These are phyloP conservation scores for Mylabris sibirica DNA, from an alignment of 2,888 invertebrate species.

Conservation along the genomic window DNA sequence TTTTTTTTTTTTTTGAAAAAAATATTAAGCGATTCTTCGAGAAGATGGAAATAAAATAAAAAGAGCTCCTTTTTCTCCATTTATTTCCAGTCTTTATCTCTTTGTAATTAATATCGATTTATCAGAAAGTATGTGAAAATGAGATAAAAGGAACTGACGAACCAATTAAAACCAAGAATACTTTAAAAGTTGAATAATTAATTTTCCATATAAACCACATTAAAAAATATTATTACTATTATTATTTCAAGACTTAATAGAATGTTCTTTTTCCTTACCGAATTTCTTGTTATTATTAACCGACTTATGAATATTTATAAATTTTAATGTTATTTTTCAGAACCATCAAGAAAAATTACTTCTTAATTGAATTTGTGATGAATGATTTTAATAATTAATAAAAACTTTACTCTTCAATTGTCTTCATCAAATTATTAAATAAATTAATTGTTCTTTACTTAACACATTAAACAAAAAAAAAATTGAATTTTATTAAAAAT, in stretches of 20 bases:
- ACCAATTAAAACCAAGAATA: conserved; percentile 29
- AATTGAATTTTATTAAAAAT: conserved; percentile 1
- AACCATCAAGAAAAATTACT: conserved; percentile 40
- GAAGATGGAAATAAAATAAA: conserved; percentile 23
- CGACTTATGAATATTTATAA: conserved; percentile 44
- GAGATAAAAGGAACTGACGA: conserved; percentile 20
- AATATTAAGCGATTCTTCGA: neutral
- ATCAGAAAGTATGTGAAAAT: conserved; percentile 25
- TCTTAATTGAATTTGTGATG: conserved; percentile 44
- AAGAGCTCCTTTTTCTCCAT: conserved; percentile 12
- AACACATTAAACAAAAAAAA: neutral
- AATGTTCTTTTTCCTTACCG: conserved; percentile 26
- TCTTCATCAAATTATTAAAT: conserved; percentile 26
- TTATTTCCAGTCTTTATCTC: conserved; percentile 27
- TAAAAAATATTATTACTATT: conserved; percentile 33
- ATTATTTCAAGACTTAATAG: conserved; percentile 28
- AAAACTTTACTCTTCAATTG: conserved; percentile 28
- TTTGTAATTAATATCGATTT: conserved; percentile 32
- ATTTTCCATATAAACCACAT: conserved; percentile 32
- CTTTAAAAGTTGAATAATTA: conserved; percentile 30
- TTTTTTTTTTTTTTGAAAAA: neutral
- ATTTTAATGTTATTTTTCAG: conserved; percentile 38
- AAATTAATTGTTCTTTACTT: neutral
- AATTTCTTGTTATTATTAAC: conserved; percentile 38
- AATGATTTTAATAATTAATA: conserved; percentile 37